These are phyloP conservation scores for Sthenelais limicola DNA, from an alignment of 2,888 invertebrate species.

Conservation along the genomic window DNA sequence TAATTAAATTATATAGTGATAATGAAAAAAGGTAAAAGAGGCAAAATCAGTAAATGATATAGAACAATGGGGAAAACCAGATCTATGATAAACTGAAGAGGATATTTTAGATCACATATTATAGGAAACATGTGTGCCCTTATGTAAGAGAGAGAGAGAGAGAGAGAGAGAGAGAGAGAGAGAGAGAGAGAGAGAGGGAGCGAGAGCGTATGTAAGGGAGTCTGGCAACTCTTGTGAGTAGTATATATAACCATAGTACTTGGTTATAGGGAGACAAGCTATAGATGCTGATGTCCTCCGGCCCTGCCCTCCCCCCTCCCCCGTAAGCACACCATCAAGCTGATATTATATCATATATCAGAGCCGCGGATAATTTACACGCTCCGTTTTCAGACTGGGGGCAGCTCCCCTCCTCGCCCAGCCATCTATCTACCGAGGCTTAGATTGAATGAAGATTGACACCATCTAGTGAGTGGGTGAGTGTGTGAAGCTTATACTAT, in stretches of 20 bases:
- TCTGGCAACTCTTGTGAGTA: no score
- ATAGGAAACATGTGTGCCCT: no score
- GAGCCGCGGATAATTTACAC: no score
- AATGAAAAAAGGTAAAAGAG: not conserved
- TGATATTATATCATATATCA: no score
- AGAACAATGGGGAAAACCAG: not conserved
- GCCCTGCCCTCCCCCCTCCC: no score
- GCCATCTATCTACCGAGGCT: slow-evolving; percentile 38
- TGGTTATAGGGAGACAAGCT: no score
- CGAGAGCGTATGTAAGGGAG: not conserved
- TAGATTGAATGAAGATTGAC: slow-evolving; percentile 37
- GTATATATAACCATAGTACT: no score
- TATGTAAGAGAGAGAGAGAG: not conserved
- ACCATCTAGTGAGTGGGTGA: not conserved
- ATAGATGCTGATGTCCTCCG: no score
- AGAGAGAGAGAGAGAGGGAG: not conserved
- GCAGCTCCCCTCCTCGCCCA: slow-evolving; percentile 5
- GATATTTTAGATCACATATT: not conserved
- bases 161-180: not conserved
- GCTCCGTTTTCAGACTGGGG: no score
- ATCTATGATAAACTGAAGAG: not conserved
- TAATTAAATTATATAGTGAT: no score
- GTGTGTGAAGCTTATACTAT: not conserved
- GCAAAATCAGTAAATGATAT: not conserved
- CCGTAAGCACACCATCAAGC: no score